Evolutionary conservation across 37 sponge, comb jelly and placozoan species (phyloP).

Genomic region (Spongilla lacustris): DNA sequence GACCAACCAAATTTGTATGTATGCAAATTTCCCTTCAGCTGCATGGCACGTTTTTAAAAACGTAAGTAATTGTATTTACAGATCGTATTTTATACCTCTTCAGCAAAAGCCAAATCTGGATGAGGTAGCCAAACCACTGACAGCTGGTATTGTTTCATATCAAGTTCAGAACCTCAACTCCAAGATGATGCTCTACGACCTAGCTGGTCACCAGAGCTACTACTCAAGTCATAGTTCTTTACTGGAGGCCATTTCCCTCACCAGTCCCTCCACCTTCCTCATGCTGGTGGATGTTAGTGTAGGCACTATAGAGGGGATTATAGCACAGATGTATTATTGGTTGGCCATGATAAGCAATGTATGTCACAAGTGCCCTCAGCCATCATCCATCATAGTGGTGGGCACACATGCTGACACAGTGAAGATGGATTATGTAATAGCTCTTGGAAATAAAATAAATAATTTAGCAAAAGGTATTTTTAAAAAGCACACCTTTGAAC

Average conservation of each 20-base stretch:
- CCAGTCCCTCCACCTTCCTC: not conserved
- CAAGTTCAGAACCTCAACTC: no score
- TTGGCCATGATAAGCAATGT: not conserved
- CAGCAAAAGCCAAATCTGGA: no score
- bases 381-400: not conserved
- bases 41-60: no score
- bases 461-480: not conserved
- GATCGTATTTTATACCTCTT: no score
- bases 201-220: slow-evolving; percentile 40
- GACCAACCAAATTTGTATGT: no score
- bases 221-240: slow-evolving; percentile 30
- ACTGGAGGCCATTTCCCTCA: slow-evolving; percentile 3
- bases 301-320: not conserved
- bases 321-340: slow-evolving; percentile 5
- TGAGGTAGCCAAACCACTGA: no score
- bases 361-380: not conserved
- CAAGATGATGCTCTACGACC: slow-evolving; percentile 28
- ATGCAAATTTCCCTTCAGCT: no score
- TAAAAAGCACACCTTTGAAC: not conserved
- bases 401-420: slow-evolving; percentile 8
- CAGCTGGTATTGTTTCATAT: no score
- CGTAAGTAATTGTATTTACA: no score
- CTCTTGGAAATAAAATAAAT: not conserved
- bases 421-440: not conserved
- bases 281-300: slow-evolving; percentile 3